Percentiles rank a stretch among this genome's conserved stretches.
These are phyloP conservation scores for Heterohyrax brucei DNA, from an alignment of 2,797 vertebrate species.

Conservation along the genomic window DNA sequence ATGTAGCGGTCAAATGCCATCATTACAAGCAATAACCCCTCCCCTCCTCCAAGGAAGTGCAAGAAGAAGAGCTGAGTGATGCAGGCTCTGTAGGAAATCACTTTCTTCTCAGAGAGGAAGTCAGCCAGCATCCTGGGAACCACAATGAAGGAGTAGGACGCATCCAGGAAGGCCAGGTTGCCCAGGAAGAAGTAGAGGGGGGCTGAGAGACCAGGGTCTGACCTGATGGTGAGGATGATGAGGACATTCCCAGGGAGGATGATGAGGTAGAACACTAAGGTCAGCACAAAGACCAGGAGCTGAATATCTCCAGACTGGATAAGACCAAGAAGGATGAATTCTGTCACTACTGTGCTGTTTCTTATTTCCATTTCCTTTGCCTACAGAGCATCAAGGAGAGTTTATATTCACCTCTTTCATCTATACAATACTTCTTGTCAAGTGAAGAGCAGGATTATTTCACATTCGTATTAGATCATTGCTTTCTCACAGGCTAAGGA, in stretches of 20 bases:
- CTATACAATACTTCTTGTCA: not conserved
- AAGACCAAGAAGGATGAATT: constrained; percentile 81
- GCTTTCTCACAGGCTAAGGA: not conserved
- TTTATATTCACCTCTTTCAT: not conserved
- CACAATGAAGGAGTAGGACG: constrained; percentile 79
- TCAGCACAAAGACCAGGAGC: constrained; percentile 63
- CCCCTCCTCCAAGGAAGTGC: constrained; percentile 77
- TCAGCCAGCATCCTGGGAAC: constrained; percentile 82
- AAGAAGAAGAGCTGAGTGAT: constrained; percentile 80
- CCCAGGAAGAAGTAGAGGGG: constrained; percentile 84
- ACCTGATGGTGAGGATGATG: constrained; percentile 75
- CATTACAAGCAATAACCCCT: constrained; percentile 66
- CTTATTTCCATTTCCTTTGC: constrained; percentile 55
- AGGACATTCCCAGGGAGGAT: constrained; percentile 79
- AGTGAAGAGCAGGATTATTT: not conserved
- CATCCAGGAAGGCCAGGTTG: constrained; percentile 82
- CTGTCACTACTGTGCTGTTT: constrained; percentile 71
- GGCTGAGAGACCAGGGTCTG: constrained; percentile 63
- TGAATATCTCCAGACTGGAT: constrained; percentile 66
- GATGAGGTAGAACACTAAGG: constrained; percentile 68
- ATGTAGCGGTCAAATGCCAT: constrained; percentile 80
- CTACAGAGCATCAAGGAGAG: not conserved
- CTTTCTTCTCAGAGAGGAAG: constrained; percentile 74
- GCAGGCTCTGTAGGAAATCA: constrained; percentile 79
- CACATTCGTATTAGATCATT: not conserved